Evolutionary conservation across 2,113 vertebrate genomes (phyloP), one percentile per base, ranked within the genome.

Genomic region (Tragelaphus scriptus): DNA sequence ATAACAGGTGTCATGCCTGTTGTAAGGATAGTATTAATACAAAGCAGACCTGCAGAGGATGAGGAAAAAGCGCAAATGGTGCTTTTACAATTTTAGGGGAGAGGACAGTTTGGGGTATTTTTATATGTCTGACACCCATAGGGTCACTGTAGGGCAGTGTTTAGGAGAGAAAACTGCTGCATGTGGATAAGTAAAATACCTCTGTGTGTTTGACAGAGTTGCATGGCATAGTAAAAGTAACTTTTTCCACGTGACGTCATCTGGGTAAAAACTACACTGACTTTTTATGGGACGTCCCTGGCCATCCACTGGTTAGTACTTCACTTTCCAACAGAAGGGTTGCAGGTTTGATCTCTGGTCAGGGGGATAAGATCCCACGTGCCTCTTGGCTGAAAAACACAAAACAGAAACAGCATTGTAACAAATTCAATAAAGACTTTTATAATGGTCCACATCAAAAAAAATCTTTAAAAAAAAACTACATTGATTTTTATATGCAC

Each of bases 21-120:
- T 53, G 95, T 90, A 75, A 95, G 96, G 53, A 96, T 68, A 96
- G 53, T 81, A 77, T 77, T 14, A 44, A 77, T 14, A 86, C 68
- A 95, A 97, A 91, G 8, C 36, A 89, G 63, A 79, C 7, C 49
- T 56, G 17, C 47, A 88, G n/a, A 96, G 49, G 26, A 84, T 19
- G 14, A 30, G 51, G 61, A 87, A 19, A 53, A 71, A 51, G 51
- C 25, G n/a, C 32, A 65, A 63, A 0, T 8, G 3, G 44, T 61
- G 6, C 80, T 90, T 51, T 88, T 61, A 19, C 4, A 25, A 19
- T 49, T 77, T 80, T 49, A 80, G 10, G 5, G 15, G 1, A 47
- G 7, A 63, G 11, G n/a, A 15, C 6, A 85, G 58, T 65, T 79
- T 36, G 25, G 53, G 4, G 19, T 71, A 6, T 44, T 89, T 96